Conservation (phyloP, 2,113 vertebrate species). For the Spheniscus mendiculus region DNA sequence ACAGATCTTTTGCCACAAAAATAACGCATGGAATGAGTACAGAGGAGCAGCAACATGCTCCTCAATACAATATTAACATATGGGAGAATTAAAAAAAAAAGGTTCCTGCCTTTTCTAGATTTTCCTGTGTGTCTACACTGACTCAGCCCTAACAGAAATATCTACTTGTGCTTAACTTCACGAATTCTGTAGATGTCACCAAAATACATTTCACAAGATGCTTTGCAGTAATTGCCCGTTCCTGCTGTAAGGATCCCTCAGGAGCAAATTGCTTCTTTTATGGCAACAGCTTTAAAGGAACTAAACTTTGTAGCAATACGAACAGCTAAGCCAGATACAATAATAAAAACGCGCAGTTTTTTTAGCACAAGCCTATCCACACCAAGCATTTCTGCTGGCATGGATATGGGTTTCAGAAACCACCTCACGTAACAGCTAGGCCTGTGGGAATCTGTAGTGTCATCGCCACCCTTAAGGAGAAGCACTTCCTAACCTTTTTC, state of each 20-base stretch:
- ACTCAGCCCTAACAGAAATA: background rate
- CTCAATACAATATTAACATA: background rate
- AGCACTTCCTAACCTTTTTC: background rate
- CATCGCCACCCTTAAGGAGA: background rate
- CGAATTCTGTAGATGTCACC: background rate
- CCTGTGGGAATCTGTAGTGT: background rate
- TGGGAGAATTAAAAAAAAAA: background rate
- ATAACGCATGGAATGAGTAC: background rate
- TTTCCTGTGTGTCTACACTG: background rate
- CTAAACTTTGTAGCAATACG: background rate
- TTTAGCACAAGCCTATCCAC: background rate
- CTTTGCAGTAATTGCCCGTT: background rate
- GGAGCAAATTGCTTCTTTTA: background rate
- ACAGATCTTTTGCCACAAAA: background rate
- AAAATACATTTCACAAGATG: background rate
- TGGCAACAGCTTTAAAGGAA: background rate
- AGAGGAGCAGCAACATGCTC: background rate
- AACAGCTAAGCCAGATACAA: background rate
- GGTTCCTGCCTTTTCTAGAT: background rate
- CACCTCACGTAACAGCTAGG: background rate
- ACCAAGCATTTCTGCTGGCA: background rate
- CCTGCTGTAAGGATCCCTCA: background rate
- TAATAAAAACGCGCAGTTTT: background rate
- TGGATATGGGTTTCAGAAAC: accelerated
- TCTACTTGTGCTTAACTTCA: background rate